These are phyloP conservation scores for Zaprionus taronus DNA, from an alignment of 1,140 invertebrate species.

Conservation along the genomic window DNA sequence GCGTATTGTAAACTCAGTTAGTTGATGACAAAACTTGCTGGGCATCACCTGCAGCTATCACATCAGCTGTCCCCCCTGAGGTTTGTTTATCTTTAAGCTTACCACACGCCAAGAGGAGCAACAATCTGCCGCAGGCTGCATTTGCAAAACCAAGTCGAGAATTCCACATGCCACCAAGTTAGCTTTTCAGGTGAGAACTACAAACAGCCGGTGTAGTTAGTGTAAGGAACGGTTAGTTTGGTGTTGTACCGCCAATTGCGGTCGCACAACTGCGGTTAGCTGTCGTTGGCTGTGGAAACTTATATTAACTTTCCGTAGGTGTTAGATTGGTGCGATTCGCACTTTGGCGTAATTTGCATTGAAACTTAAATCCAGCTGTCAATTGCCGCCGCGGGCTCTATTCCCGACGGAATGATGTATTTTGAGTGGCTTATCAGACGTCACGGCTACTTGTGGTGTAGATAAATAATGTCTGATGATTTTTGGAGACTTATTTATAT, in stretches of 20 bases:
- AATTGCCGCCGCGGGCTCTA: neutral
- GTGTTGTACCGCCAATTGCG: constrained; percentile 60
- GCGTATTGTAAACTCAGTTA: neutral
- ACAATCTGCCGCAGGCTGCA: neutral
- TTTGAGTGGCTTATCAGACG: neutral
- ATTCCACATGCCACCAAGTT: constrained; percentile 3
- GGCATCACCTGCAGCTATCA: neutral
- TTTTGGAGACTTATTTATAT: neutral
- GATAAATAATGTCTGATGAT: neutral
- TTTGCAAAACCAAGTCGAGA: neutral
- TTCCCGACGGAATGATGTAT: neutral
- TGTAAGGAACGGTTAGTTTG: constrained; percentile 8
- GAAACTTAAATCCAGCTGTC: constrained; percentile 23
- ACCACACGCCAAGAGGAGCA: constrained; percentile 23
- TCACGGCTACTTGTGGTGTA: neutral
- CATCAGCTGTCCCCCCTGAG: neutral
- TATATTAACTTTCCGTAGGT: constrained; percentile 52
- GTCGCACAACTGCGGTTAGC: constrained; percentile 63
- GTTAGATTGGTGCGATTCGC: constrained; percentile 6
- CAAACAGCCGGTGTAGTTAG: constrained; percentile 24
- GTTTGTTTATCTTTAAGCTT: neutral
- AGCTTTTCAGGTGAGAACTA: neutral
- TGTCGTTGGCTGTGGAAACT: constrained; percentile 34
- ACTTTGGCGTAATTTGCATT: neutral
- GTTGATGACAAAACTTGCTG: neutral